Evolutionary conservation across 2,888 invertebrate species (phyloP).

Genomic region (Nebria salina): DNA sequence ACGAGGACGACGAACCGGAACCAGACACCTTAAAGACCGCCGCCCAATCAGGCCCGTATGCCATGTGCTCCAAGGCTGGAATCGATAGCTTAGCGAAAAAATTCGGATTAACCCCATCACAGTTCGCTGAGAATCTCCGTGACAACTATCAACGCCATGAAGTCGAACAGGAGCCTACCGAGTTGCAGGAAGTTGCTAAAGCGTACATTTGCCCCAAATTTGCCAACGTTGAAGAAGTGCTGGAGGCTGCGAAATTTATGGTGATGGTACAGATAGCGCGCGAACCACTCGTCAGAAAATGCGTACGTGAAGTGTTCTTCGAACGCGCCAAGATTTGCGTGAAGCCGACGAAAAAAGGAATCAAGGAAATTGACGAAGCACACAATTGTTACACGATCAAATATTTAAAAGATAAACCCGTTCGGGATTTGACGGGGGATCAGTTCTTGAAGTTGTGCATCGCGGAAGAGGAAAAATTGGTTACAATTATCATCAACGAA

Average conservation of each 20-base stretch:
- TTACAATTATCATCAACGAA: slow-evolving; percentile 78
- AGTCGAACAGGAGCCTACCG: slow-evolving; percentile 90
- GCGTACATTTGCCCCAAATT: slow-evolving; percentile 78
- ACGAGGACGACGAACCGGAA: slow-evolving; percentile 64
- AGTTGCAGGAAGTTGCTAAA: slow-evolving; percentile 83
- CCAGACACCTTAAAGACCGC: slow-evolving; percentile 83
- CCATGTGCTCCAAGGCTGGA: slow-evolving; percentile 86
- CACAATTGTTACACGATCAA: slow-evolving; percentile 89
- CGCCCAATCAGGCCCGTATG: slow-evolving; percentile 87
- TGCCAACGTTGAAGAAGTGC: slow-evolving; percentile 78
- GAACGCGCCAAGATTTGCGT: slow-evolving; percentile 87
- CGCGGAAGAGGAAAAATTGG: slow-evolving; percentile 83
- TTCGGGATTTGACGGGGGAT: slow-evolving; percentile 86
- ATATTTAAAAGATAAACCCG: slow-evolving; percentile 92
- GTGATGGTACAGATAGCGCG: slow-evolving; percentile 93
- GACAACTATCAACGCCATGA: slow-evolving; percentile 96
- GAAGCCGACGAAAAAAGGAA: slow-evolving; percentile 87
- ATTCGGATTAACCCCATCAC: slow-evolving; percentile 92
- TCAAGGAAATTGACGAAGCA: slow-evolving; percentile 95
- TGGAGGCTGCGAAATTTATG: slow-evolving; percentile 93
- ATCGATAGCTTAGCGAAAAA: slow-evolving; percentile 85
- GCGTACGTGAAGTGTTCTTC: slow-evolving; percentile 85
- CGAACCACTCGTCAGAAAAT: slow-evolving; percentile 88
- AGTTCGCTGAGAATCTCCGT: slow-evolving; percentile 95
- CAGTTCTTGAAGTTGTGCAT: slow-evolving; percentile 86